Conservation (phyloP, 2,797 vertebrate species). For the Enteromius argenteus region DNA sequence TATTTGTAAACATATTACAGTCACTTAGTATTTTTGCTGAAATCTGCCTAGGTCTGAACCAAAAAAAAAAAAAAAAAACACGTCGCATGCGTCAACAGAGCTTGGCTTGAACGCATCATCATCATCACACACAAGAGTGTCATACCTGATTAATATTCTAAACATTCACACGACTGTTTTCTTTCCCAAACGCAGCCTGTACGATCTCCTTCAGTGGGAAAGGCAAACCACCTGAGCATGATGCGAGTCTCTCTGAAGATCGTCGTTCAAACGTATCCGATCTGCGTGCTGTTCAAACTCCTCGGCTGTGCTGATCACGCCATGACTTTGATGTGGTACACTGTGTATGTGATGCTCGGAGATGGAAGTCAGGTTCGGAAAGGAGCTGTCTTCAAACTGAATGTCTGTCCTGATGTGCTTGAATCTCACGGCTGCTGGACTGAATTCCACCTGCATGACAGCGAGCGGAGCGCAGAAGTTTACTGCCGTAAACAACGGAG, state of each 20-base stretch:
- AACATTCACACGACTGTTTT: slow-evolving; percentile 21
- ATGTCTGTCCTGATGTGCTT: slow-evolving; percentile 12
- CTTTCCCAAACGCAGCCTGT: slow-evolving; percentile 9
- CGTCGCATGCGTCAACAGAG: slow-evolving; percentile 9
- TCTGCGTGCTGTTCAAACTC: slow-evolving; percentile 5
- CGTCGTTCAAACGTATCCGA: background rate
- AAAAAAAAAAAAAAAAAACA: background rate
- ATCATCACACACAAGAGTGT: background rate
- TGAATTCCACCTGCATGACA: slow-evolving; percentile 82
- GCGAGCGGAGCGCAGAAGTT: slow-evolving; percentile 59
- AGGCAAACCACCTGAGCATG: slow-evolving; percentile 42
- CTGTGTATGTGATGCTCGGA: background rate
- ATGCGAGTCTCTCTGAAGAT: slow-evolving; percentile 21
- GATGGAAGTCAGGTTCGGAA: slow-evolving; percentile 7
- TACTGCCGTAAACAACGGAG: slow-evolving; percentile 61
- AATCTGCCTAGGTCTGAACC: background rate
- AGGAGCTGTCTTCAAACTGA: background rate
- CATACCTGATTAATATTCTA: slow-evolving; percentile 39
- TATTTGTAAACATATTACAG: background rate
- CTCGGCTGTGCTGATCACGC: slow-evolving; percentile 2
- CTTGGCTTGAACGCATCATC: background rate
- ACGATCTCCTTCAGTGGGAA: slow-evolving; percentile 11
- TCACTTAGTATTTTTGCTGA: background rate
- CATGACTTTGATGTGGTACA: background rate
- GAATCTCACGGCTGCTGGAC: slow-evolving; percentile 22